Evolutionary conservation across 2,888 invertebrate genomes (phyloP), one percentile per base, ranked within the genome.

Genomic region (Palloptera scutellata): DNA sequence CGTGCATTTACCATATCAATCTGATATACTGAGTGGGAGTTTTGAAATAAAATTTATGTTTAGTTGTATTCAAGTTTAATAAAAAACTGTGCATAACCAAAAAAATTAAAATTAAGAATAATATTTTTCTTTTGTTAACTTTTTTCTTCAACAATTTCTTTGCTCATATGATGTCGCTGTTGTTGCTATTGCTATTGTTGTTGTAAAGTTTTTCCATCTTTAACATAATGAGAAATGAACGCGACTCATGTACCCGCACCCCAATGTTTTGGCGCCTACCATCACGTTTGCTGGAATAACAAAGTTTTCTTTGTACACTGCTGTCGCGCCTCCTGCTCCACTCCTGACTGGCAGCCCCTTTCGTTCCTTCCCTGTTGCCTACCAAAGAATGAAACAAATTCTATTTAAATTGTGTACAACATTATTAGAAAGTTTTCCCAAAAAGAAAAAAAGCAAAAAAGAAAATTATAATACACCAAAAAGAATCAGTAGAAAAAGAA

Each of bases 381-480:
- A 15, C 48, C 8, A 15, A 30, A 13, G 45, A 52, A 62, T 53
- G 58, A 60, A 73, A 77, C 75, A 81, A 81, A 81, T 81, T 81
- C 82, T 81, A 82, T 81, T 81, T 81, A 82, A 81, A 81, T 79
- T 82, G 80, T 81, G 82, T 80, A 81, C 82, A 81, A 80, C 79
- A 81, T 81, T 81, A 81, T 81, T 81, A 81, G 81, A 81, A 82
- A 79, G 79, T 79, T 79, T 79, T 78, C 73, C 74, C 72, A 73
- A 74, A 70, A 70, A 72, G 72, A 30, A 66, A 67, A 55, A 58
- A 62, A 68, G 20, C 42, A 12, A 30, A 30, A 30, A 30, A 15
- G 40, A n/a, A 55, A 52, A 58, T 59, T 12, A 52, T 12, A 40
- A 59, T 52, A 58, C 15, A 19, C 42, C 57, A 57, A 20, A 55